Conservation (phyloP, 2,888 invertebrate species). For the Mechanitis messenoides region DNA sequence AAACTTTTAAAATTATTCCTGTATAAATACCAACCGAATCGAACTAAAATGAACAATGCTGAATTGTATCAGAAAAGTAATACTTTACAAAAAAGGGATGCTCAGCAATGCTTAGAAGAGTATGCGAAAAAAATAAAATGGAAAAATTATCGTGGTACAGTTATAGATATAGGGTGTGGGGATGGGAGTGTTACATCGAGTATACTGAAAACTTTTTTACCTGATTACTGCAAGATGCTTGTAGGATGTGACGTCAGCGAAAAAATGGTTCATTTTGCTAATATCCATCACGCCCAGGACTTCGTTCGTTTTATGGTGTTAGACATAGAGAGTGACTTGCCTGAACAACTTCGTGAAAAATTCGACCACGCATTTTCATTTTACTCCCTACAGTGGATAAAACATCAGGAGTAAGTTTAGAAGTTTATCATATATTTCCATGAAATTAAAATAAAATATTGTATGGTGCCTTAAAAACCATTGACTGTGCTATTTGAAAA, state of each 20-base stretch:
- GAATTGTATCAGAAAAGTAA: slow-evolving; percentile 82
- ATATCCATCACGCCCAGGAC: slow-evolving; percentile 61
- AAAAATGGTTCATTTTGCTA: slow-evolving; percentile 82
- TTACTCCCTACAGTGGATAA: slow-evolving; percentile 88
- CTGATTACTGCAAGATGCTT: slow-evolving; percentile 68
- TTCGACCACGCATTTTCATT: slow-evolving; percentile 86
- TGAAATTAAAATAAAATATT: too few relatives aligned
- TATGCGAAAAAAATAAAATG: slow-evolving; percentile 77
- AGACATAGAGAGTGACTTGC: slow-evolving; percentile 77
- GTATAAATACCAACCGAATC: slow-evolving; percentile 28
- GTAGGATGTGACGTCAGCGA: slow-evolving; percentile 83
- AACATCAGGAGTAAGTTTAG: slow-evolving; percentile 79
- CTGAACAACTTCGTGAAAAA: slow-evolving; percentile 58
- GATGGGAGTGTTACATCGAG: slow-evolving; percentile 82
- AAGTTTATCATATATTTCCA: too few relatives aligned
- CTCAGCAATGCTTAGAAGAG: slow-evolving; percentile 78
- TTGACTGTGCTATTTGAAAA: too few relatives aligned
- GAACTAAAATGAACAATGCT: slow-evolving; percentile 74
- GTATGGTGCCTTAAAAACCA: too few relatives aligned
- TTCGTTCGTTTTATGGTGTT: slow-evolving; percentile 67
- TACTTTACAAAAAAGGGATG: slow-evolving; percentile 79
- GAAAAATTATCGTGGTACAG: slow-evolving; percentile 56
- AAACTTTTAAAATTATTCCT: too few relatives aligned
- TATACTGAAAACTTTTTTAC: slow-evolving; percentile 77
- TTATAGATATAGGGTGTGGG: slow-evolving; percentile 85